phyloP scores from a whole-genome alignment of 1,140 invertebrate species.

The Procambarus virginalis region DNA sequence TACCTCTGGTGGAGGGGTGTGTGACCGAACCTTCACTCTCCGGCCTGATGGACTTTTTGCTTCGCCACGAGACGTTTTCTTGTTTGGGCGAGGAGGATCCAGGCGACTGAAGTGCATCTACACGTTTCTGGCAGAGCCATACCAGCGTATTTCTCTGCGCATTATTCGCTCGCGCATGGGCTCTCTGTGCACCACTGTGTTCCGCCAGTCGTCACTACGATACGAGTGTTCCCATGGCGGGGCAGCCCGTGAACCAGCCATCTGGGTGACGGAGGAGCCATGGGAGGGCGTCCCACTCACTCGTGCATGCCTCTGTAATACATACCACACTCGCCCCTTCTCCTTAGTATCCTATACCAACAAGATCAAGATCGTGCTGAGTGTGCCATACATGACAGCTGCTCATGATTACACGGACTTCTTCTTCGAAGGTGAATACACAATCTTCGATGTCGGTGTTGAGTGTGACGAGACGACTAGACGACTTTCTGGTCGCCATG shows the following conservation, averaged over 20 bases:
- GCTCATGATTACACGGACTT: constrained; percentile 67
- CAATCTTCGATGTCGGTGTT: constrained; percentile 45
- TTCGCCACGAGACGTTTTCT: constrained; percentile 86
- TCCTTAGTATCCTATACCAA: constrained; percentile 62
- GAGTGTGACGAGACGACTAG: constrained; percentile 14
- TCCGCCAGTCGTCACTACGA: constrained; percentile 47
- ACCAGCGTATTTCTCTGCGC: constrained; percentile 75
- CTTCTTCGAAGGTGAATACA: constrained; percentile 69
- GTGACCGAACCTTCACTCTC: constrained; percentile 68
- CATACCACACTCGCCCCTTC: constrained; percentile 52
- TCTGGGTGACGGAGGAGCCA: constrained; percentile 64
- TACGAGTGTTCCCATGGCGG: constrained; percentile 67
- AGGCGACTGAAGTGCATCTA: constrained; percentile 84
- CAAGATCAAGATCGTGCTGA: constrained; percentile 55
- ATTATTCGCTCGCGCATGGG: constrained; percentile 62
- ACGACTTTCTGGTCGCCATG: constrained; percentile 36
- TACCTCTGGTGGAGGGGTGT: constrained; percentile 46
- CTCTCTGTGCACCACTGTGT: constrained; percentile 54
- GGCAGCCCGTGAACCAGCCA: constrained; percentile 36
- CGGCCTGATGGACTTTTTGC: constrained; percentile 76
- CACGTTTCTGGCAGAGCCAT: constrained; percentile 81
- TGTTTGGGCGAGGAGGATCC: constrained; percentile 86
- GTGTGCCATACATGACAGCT: constrained; percentile 64
- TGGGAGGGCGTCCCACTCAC: constrained; percentile 64
- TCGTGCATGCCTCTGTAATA: constrained; percentile 66